A percentile compares a stretch with the other conserved stretches of the same genome.
Conservation (phyloP, 2,888 invertebrate species). For the Zhuqinia jingwanae region DNA sequence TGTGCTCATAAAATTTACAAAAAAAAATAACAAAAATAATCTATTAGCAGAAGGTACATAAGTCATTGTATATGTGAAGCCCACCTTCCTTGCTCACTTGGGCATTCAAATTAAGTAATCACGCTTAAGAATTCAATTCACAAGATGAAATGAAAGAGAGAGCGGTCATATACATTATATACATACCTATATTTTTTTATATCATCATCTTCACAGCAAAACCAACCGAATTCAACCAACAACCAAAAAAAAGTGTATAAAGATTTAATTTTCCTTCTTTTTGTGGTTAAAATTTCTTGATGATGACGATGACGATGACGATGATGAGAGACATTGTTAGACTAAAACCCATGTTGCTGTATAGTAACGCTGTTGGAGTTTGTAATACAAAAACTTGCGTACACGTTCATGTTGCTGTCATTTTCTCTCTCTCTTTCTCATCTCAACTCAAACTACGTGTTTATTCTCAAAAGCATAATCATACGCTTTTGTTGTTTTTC, state of each 20-base stretch:
- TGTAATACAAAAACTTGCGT: background rate
- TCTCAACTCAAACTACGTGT: constrained; percentile 5
- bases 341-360: background rate
- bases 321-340: background rate
- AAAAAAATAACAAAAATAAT: no score
- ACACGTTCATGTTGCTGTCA: background rate
- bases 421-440: no score
- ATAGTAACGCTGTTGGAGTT: background rate
- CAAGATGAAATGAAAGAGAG: background rate
- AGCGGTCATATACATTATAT: background rate
- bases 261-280: constrained; percentile 1
- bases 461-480: background rate
- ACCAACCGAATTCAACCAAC: background rate
- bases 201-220: no score
- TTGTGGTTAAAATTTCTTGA: constrained; percentile 1
- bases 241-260: background rate
- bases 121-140: constrained; percentile 47
- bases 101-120: constrained; percentile 57
- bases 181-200: background rate
- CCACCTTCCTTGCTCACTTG: constrained; percentile 8
- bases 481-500: constrained; percentile 8
- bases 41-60: constrained; percentile 19
- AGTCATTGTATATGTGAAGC: background rate
- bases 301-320: no score
- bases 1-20: constrained; percentile 12